A percentile compares a stretch with the other conserved stretches of the same genome.
Evolutionary conservation across 2,888 invertebrate genomes (phyloP).

Genomic region (Drosophila mimetica): DNA sequence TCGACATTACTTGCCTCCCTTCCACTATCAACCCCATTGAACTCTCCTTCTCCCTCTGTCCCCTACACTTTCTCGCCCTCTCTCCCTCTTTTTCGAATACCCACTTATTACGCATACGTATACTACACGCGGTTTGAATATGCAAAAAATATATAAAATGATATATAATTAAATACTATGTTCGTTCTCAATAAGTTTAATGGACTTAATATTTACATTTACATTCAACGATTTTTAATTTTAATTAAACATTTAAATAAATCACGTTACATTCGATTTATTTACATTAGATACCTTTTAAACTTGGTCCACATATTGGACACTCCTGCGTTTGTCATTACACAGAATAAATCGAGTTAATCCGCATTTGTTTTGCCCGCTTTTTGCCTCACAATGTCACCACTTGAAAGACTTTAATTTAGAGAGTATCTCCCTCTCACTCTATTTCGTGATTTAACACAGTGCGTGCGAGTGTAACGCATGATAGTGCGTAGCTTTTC

Average conservation of each 20-base stretch:
- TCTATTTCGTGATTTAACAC: slow-evolving; percentile 16
- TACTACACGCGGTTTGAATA: background rate
- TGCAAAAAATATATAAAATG: background rate
- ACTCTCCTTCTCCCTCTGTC: slow-evolving; percentile 5
- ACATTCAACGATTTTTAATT: too few relatives aligned
- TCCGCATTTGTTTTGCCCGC: background rate
- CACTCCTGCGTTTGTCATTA: background rate
- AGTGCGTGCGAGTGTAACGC: slow-evolving; percentile 7
- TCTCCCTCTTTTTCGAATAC: slow-evolving; percentile 23
- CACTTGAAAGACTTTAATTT: background rate
- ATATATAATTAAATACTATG: too few relatives aligned
- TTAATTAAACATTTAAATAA: background rate
- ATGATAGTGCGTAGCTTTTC: slow-evolving; percentile 1
- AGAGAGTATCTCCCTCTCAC: slow-evolving; percentile 15
- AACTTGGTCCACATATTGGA: background rate
- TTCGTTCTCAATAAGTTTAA: background rate
- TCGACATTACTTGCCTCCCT: background rate
- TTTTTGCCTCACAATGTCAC: slow-evolving; percentile 5
- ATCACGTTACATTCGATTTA: background rate
- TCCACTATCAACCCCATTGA: background rate
- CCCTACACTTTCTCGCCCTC: background rate
- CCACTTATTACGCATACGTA: background rate
- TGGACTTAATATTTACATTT: too few relatives aligned
- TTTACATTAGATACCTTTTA: background rate
- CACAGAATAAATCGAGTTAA: too few relatives aligned